Conservation (phyloP, 2,888 invertebrate genomes). For the Fragum sueziense region DNA sequence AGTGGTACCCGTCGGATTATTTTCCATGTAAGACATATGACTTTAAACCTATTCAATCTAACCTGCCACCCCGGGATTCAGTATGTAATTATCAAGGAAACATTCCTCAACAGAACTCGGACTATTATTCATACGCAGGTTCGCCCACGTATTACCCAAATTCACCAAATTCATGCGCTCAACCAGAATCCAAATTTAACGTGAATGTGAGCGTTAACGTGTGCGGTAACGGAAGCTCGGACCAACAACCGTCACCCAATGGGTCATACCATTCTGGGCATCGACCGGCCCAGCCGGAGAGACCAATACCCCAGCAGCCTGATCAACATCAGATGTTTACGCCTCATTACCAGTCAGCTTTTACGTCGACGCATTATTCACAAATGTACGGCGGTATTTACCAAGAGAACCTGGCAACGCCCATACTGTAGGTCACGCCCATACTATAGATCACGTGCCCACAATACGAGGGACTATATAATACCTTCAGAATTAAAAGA, state of each 20-base stretch:
- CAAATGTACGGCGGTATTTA: constrained; percentile 10
- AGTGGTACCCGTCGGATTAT: constrained; percentile 23
- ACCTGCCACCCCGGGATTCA: not conserved
- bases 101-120: not conserved
- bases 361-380: constrained; percentile 14
- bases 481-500: too few relatives aligned
- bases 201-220: constrained; percentile 50
- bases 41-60: constrained; percentile 1
- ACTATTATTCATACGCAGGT: constrained; percentile 1
- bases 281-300: not conserved
- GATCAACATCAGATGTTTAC: constrained; percentile 7
- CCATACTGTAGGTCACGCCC: constrained; percentile 3
- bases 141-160: not conserved
- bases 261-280: not conserved
- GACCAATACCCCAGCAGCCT: not conserved
- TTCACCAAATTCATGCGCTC: constrained; percentile 1
- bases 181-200: constrained; percentile 39
- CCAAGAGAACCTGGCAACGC: not conserved
- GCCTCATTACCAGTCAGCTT: constrained; percentile 10
- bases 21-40: not conserved
- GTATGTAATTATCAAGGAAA: not conserved
- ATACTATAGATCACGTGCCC: not conserved
- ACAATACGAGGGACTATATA: not conserved
- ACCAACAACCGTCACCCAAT: not conserved
- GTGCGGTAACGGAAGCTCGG: constrained; percentile 21